Evolutionary conservation across 1,140 invertebrate genomes (phyloP), one percentile per base, ranked within the genome.

Genomic region (Drosophila arizonae): DNA sequence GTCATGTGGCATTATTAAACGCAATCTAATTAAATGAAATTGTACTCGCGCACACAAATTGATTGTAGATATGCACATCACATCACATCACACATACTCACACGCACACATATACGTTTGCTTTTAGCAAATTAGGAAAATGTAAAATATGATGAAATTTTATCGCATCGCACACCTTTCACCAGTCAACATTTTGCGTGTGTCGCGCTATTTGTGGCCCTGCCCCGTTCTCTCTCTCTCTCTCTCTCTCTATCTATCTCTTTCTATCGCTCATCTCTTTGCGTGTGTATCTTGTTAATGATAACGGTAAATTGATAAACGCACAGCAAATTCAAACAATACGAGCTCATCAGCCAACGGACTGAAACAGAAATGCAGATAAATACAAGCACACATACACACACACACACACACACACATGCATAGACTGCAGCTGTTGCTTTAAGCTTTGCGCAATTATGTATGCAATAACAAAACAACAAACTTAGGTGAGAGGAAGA

Each of bases 21-120:
- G 79, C 84, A 87, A 87, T 87, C 82, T 87, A 87, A 87, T 87
- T 87, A 87, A 87, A 87, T 87, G 84, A 87, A 87, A 77, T 87
- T 76, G 79, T 72, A 72, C 78, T 78, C 78, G 74, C 74, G 60
- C 68, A 70, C 45, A 43, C n/a, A 67, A 30, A 67, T 48, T 54
- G 33, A 61, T 46, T 66, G 56, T 10, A 28, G 43, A 9, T 39
- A 55, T 56, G 21, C 54, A 39, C 36, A 39, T 17, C 26, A 17
- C n/a, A 28, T 26, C n/a, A 46, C 41, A 26, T 4, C 39, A 36
- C 9, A 36, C 9, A 39, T 11, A 39, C 11, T 3, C 10, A 24
- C 13, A n/a, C 8, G 45, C 41, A 50, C 28, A 13, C n/a, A 48
- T 13, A 61, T 9, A 46, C 17, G 13, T 28, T 55, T 68, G 84